These are phyloP conservation scores for Alligator sinensis DNA, from an alignment of 2,113 vertebrate genomes.

Conservation along the genomic window DNA sequence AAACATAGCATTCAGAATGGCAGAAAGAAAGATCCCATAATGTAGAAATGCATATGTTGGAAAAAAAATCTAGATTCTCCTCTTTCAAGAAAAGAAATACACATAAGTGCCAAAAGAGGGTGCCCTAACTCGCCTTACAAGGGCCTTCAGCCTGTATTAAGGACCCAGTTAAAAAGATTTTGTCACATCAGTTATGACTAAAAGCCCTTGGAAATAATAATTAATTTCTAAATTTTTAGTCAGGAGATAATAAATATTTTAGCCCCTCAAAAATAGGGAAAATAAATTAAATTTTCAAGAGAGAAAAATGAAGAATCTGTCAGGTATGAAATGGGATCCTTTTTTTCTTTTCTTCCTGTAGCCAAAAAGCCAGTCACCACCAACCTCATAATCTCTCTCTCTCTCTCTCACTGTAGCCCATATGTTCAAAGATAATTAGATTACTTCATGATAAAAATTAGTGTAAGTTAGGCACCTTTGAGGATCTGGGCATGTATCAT, in stretches of 20 bases:
- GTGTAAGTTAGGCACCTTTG: too few species aligned
- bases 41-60: background rate
- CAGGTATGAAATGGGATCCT: background rate
- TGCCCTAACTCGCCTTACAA: background rate
- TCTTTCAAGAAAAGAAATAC: background rate
- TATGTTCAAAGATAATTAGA: too few species aligned
- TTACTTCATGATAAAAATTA: too few species aligned
- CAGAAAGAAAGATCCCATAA: background rate
- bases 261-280: too few species aligned
- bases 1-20: background rate
- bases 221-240: too few species aligned
- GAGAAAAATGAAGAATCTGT: background rate
- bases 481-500: background rate
- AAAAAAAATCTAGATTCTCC: background rate
- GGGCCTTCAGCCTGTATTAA: background rate
- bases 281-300: background rate
- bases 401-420: too few species aligned
- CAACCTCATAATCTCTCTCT: too few species aligned
- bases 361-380: background rate
- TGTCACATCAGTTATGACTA: background rate
- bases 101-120: background rate
- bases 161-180: background rate
- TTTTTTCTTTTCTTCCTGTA: background rate
- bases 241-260: too few species aligned
- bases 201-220: too few species aligned